Percentiles rank a stretch among this genome's conserved stretches.
Evolutionary conservation across 2,888 invertebrate species (phyloP).

Genomic region (Hipparchia semele): DNA sequence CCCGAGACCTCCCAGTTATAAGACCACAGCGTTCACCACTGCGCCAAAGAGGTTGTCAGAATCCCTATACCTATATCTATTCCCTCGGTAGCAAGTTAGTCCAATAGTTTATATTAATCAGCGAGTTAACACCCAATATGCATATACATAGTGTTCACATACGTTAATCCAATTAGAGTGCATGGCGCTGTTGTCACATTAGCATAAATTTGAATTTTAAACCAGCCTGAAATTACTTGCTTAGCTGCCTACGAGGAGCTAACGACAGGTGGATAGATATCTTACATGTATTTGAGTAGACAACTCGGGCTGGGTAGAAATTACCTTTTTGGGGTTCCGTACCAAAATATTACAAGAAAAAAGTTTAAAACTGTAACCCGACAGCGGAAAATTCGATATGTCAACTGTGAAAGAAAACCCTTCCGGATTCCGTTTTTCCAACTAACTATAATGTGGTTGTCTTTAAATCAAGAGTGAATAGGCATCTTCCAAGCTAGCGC

Average conservation of each 20-base stretch:
- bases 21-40: no score
- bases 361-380: no score
- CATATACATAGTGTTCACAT: slow-evolving; percentile 44
- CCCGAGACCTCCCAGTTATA: no score
- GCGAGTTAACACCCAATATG: slow-evolving; percentile 45
- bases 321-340: not conserved
- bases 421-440: no score
- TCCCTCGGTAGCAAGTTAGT: slow-evolving; percentile 5
- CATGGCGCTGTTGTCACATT: slow-evolving; percentile 64
- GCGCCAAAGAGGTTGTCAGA: no score
- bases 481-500: no score
- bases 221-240: slow-evolving; percentile 65
- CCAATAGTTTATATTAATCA: slow-evolving; percentile 44
- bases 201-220: slow-evolving; percentile 77
- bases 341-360: no score
- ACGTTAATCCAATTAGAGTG: slow-evolving; percentile 74
- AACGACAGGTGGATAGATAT: slow-evolving; percentile 55
- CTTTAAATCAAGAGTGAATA: no score
- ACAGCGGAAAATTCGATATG: no score
- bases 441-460: no score
- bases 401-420: no score
- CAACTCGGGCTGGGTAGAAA: not conserved
- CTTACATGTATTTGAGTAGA: slow-evolving; percentile 13
- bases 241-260: slow-evolving; percentile 45
- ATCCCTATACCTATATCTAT: not conserved